A percentile compares a stretch with the other conserved stretches of the same genome.
Evolutionary conservation across 2,797 vertebrate genomes (phyloP).

Genomic region (Varecia variegata): DNA sequence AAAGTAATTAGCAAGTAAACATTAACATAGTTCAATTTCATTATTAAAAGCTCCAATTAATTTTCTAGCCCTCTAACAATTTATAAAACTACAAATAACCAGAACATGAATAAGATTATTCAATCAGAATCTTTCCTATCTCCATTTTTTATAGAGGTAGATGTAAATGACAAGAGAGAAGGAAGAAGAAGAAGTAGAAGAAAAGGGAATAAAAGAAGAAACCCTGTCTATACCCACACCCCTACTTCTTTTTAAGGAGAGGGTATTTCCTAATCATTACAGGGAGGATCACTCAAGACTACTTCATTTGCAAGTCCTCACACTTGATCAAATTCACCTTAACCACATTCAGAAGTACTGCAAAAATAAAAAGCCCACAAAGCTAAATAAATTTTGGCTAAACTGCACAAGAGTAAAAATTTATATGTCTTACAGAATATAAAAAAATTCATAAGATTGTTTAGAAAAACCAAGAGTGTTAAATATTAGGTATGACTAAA

Average conservation of each 20-base stretch:
- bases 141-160: not conserved
- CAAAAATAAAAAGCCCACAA: not conserved
- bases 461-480: not conserved
- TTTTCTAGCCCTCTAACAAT: not conserved
- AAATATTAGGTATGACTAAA: not conserved
- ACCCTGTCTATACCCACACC: not conserved
- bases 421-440: not conserved
- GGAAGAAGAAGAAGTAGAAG: not conserved
- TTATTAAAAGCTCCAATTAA: not conserved
- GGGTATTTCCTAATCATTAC: not conserved
- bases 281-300: not conserved
- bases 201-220: not conserved
- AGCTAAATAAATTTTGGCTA: not conserved
- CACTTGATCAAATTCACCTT: not conserved
- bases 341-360: not conserved
- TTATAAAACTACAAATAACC: constrained; percentile 14
- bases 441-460: not conserved
- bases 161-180: not conserved
- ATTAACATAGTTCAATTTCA: not conserved
- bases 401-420: not conserved
- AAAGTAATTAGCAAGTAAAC: not conserved
- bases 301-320: not conserved
- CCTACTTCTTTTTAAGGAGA: not conserved
- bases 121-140: not conserved
- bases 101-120: not conserved